phyloP scores from a whole-genome alignment of 1,140 invertebrate genomes.

The silkworm (Bombyx mori) region DNA sequence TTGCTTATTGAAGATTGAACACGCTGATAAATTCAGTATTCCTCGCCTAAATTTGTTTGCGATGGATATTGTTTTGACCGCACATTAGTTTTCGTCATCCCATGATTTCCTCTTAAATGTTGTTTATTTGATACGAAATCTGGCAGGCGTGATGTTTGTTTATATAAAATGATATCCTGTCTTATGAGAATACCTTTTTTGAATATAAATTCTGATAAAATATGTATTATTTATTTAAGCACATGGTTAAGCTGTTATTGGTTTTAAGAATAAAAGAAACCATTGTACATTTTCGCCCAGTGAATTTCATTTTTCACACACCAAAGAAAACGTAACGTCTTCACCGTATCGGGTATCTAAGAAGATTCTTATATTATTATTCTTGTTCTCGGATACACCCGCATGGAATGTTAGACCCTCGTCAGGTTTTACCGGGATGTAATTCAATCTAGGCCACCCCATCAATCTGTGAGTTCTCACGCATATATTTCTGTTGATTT shows the following conservation, averaged over 20 bases:
- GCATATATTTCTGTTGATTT: slow-evolving; percentile 70
- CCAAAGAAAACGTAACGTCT: slow-evolving; percentile 12
- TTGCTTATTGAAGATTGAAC: slow-evolving; percentile 27
- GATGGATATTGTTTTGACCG: slow-evolving; percentile 15
- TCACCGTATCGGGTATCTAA: slow-evolving; percentile 33
- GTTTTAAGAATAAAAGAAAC: too few species aligned
- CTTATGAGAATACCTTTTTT: too few species aligned
- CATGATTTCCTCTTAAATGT: too few species aligned
- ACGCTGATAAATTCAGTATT: slow-evolving; percentile 19
- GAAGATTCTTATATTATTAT: slow-evolving; percentile 41
- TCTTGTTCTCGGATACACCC: slow-evolving; percentile 42
- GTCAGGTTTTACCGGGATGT: slow-evolving; percentile 60
- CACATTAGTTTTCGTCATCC: slow-evolving; percentile 10
- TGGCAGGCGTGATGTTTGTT: too few species aligned
- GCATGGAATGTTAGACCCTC: slow-evolving; percentile 60
- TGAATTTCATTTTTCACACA: too few species aligned
- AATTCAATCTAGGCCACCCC: slow-evolving; percentile 65
- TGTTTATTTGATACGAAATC: too few species aligned
- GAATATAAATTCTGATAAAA: too few species aligned
- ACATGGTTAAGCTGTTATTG: too few species aligned
- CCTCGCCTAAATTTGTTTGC: slow-evolving; percentile 19
- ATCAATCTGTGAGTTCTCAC: slow-evolving; percentile 67
- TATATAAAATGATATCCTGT: too few species aligned
- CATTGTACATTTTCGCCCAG: too few species aligned
- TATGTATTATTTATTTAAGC: too few species aligned